Evolutionary conservation across 2,113 vertebrate genomes (phyloP).

Genomic region (Sinocyclocheilus rhinocerous): DNA sequence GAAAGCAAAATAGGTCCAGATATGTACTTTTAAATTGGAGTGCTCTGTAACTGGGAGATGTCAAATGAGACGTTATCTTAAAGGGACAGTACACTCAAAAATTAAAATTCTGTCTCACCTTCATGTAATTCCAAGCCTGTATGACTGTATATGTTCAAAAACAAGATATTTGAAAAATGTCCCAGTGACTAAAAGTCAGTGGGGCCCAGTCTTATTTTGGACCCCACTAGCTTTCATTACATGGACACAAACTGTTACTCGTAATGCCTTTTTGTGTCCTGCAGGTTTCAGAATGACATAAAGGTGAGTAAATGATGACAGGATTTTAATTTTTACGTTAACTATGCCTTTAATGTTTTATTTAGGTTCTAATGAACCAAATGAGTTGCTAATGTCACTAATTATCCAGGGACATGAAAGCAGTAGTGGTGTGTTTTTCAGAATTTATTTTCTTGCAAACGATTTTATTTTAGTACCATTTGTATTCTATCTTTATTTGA

Average conservation of each 20-base stretch:
- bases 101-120: accelerated
- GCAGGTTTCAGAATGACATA: not conserved
- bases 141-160: not conserved
- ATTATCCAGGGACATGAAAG: not conserved
- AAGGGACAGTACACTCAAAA: not conserved
- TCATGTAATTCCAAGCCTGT: not conserved
- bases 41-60: not conserved
- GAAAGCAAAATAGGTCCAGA: not conserved
- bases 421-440: not conserved
- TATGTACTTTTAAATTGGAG: not conserved
- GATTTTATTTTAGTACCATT: not conserved
- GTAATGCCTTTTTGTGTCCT: not conserved
- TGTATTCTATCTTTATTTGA: not conserved
- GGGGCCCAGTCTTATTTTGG: no score
- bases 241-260: not conserved
- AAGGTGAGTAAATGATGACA: not conserved
- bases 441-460: no score
- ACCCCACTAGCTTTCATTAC: no score
- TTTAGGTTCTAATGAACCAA: not conserved
- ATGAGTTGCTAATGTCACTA: not conserved
- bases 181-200: not conserved
- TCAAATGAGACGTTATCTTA: not conserved
- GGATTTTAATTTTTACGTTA: not conserved
- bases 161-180: not conserved
- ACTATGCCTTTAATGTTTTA: not conserved